These are phyloP conservation scores for Helicoverpa armigera DNA, from an alignment of 1,140 invertebrate genomes.

Conservation along the genomic window DNA sequence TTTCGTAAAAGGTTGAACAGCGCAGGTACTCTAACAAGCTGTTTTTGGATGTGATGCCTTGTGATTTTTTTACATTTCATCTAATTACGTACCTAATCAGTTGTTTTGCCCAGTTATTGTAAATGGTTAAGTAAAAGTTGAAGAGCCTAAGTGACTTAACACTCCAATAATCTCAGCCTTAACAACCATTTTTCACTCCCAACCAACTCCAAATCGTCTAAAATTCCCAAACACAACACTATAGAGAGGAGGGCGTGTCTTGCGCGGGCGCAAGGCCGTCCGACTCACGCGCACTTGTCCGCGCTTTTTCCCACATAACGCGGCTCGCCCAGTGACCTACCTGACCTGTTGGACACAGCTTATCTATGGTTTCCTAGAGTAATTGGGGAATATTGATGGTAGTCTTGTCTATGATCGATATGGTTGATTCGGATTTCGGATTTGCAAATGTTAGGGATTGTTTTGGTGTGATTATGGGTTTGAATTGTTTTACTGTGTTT, in stretches of 20 bases:
- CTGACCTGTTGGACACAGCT: not conserved
- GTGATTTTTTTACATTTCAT: too few species aligned
- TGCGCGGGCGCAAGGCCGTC: slow-evolving; percentile 28
- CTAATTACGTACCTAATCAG: too few species aligned
- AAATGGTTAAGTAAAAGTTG: too few species aligned
- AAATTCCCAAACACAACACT: not conserved
- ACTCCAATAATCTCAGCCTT: too few species aligned
- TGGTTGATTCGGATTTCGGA: not conserved
- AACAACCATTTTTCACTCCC: not conserved
- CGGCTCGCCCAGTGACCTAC: slow-evolving; percentile 27
- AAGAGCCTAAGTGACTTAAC: too few species aligned
- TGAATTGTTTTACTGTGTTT: not conserved
- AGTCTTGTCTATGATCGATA: not conserved
- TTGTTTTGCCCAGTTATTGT: too few species aligned
- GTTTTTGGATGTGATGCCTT: too few species aligned
- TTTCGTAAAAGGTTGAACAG: too few species aligned
- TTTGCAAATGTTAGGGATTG: slow-evolving; percentile 15
- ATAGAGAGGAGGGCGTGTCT: slow-evolving; percentile 30
- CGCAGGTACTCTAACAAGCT: too few species aligned
- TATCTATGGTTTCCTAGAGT: not conserved
- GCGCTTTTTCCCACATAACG: slow-evolving; percentile 16
- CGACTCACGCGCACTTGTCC: slow-evolving; percentile 39
- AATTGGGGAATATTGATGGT: slow-evolving; percentile 25
- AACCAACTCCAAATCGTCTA: not conserved
- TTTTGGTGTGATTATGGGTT: not conserved